phyloP scores from a whole-genome alignment of 2,888 invertebrate genomes.

The Eristalis arbustorum region DNA sequence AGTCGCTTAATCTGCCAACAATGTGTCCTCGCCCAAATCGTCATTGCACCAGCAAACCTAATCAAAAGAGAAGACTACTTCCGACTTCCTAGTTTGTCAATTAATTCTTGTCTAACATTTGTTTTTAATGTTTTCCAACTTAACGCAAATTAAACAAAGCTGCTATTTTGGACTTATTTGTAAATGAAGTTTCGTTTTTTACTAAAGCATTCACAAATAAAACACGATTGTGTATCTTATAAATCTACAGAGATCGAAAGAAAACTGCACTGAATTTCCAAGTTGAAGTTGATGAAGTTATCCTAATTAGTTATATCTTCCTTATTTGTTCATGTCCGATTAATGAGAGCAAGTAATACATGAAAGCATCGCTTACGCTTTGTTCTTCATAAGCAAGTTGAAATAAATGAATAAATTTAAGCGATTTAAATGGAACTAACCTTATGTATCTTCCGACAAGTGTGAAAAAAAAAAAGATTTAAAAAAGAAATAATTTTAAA shows the following conservation, averaged over 20 bases:
- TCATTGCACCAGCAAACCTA: neutral
- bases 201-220: neutral
- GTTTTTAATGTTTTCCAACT: neutral
- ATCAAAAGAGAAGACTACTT: neutral
- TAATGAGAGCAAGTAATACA: neutral
- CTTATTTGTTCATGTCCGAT: neutral
- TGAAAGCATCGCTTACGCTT: neutral
- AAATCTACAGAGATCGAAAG: neutral
- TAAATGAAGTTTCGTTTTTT: neutral
- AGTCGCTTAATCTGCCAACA: neutral
- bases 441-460: neutral
- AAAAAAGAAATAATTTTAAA: slow-evolving; percentile 23
- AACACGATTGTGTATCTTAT: neutral
- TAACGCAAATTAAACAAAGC: neutral
- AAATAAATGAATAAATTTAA: slow-evolving; percentile 15
- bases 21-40: neutral
- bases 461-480: neutral
- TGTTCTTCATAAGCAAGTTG: slow-evolving; percentile 4
- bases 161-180: neutral
- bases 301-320: neutral
- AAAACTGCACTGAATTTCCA: slow-evolving; percentile 26
- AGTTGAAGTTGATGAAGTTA: neutral
- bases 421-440: neutral
- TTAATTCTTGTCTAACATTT: neutral
- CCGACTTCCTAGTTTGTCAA: neutral